Evolutionary conservation across 1,140 invertebrate species (phyloP), one percentile per base, ranked within the genome.

Genomic region (Micrasema minimum): DNA sequence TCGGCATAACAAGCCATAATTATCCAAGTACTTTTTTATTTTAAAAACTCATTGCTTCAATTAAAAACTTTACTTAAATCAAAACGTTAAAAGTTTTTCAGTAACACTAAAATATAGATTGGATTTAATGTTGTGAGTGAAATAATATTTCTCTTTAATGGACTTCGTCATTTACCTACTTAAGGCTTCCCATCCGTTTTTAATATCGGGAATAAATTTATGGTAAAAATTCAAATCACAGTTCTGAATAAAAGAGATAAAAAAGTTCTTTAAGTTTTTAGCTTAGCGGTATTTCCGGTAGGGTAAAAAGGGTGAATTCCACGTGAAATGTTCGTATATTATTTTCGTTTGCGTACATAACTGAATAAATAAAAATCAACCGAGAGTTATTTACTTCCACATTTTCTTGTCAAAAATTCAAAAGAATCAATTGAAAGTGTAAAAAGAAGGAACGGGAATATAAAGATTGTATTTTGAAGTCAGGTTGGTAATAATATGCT

Each of bases 151-250:
- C n/a, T n/a, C n/a, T n/a, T n/a, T n/a, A n/a, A n/a, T n/a, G n/a
- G n/a, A n/a, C n/a, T n/a, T n/a, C n/a, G n/a, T n/a, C n/a, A n/a
- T n/a, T n/a, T n/a, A n/a, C n/a, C n/a, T n/a, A n/a, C n/a, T n/a
- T n/a, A n/a, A n/a, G n/a, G n/a, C n/a, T n/a, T n/a, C n/a, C n/a
- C n/a, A 53, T 9, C 20, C n/a, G 50, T 55, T 6, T 11, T 51
- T 57, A 31, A n/a, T n/a, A n/a, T n/a, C n/a, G n/a, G n/a, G n/a
- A n/a, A n/a, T 51, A 57, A 57, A 38, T 57, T 57, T 38, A 57
- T 57, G 31, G 53, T 20, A 18, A 14, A 7, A 35, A 57, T 57
- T 57, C 53, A 10, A 31, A 38, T 57, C 14, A 31, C 1, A 57
- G 31, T 57, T 57, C 37, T 57, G 53, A 37, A 37, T 18, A 57